Evolutionary conservation across 2,797 vertebrate genomes (phyloP), one percentile per base, ranked within the genome.

Genomic region (Mallotus villosus): DNA sequence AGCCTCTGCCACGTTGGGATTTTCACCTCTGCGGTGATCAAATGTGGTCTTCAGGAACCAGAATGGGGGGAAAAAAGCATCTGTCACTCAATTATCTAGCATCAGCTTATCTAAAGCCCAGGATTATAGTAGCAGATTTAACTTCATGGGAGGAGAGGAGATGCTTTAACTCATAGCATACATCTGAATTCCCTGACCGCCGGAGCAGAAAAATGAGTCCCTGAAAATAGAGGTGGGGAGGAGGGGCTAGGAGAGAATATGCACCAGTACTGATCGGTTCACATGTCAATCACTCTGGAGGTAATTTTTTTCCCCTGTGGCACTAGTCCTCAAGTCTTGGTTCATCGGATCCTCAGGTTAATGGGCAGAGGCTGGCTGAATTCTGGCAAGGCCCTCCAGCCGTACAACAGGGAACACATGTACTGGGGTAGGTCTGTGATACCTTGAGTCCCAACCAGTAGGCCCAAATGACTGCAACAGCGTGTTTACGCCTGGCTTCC

Each of bases 401-500:
- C 24, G 19, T 41, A 63, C 57, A 60, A 63, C 12, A 71, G 34
- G 49, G 24, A 41, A 51, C 16, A 62, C 11, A 24, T 62, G 1
- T 60, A 58, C 32, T 61, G 72, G 63, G 66, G 16, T 14, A 8
- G 68, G 63, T 78, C 74, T 57, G 63, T 5, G 51, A n/a, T 55
- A 99, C 98, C 98, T 99, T 97, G 81, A 99, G 95, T 98, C 98
- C 98, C 95, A 97, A 95, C 98, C 98, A 99, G 95, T 92, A 99
- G 95, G 97, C 97, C 98, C 98, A 99, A 95, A 99, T 99, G 93
- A 99, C 95, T 90, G 97, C 97, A 79, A 98, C 96, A 76, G 98
- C 97, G 84, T 97, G 96, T 93, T 97, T 98, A 93, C 95, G 96
- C 93, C 95, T 94, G 95, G 97, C 97, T 88, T 97, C 96, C 76